Evolutionary conservation across 1,140 invertebrate genomes (phyloP), one percentile per base, ranked within the genome.

Genomic region (Probaryconus sp.): DNA sequence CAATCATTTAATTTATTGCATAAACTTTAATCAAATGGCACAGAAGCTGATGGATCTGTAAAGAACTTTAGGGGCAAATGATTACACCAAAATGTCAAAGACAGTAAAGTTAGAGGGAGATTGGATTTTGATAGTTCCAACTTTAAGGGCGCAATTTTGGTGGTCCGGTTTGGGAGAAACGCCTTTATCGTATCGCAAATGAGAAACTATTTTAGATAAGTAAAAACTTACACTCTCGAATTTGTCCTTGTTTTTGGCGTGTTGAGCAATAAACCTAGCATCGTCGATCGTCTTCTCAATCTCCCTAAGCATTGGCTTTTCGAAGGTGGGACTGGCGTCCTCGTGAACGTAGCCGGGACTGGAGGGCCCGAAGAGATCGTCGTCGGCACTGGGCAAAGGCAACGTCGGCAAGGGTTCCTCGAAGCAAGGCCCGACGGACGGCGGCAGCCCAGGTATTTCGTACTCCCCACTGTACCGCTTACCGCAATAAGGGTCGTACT

Each of bases 211-310:
- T n/a, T n/a, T n/a, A n/a, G n/a, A n/a, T n/a, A n/a, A n/a, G n/a
- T n/a, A n/a, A n/a, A n/a, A n/a, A 94, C 94, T 95, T 89, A 97
- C 96, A 86, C 93, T 95, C 85, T 96, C 95, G 83, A 97, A 97
- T 83, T 94, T 95, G 88, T 97, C 95, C 86, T 96, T 96, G 88
- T 97, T 97, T 87, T 93, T 94, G 82, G 96, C 94, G 85, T 97
- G 95, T 87, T 97, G 96, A 83, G 96, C 96, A 88, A 97, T 96
- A 87, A 97, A 97, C 83, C 94, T 92, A 35, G 95, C 94, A 72
- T 95, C 94, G 83, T 95, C 93, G 83, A 96, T 93, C 77, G 95
- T 95, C 83, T 95, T 94, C 86, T 96, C 94, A 90, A 95, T 93
- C 84, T 94, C 93, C 79, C 92, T 90, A 47, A 93, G 89, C 75